A percentile compares a stretch with the other conserved stretches of the same genome.
Evolutionary conservation across 2,888 invertebrate species (phyloP).

Genomic region (Drosophila ezoana): DNA sequence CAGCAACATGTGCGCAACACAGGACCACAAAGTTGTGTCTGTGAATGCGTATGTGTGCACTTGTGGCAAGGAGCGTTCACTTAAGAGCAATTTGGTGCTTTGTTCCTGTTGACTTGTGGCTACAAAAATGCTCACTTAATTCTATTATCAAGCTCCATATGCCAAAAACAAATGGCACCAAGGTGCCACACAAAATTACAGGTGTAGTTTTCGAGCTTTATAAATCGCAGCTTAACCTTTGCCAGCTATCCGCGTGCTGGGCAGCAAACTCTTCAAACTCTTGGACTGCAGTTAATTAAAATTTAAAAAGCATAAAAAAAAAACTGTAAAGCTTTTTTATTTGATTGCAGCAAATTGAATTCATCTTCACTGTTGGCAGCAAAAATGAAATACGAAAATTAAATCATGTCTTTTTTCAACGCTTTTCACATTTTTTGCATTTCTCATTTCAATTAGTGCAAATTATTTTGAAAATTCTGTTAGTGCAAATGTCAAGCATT

Average conservation of each 20-base stretch:
- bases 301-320: slow-evolving; percentile 6
- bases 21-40: slow-evolving; percentile 27
- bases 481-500: slow-evolving; percentile 32
- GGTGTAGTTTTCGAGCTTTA: not conserved
- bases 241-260: not conserved
- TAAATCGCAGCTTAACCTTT: slow-evolving; percentile 5
- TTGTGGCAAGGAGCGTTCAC: slow-evolving; percentile 41
- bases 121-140: slow-evolving; percentile 24
- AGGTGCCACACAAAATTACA: slow-evolving; percentile 5
- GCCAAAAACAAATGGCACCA: slow-evolving; percentile 7
- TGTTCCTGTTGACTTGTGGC: slow-evolving; percentile 48
- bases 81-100: slow-evolving; percentile 49
- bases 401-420: slow-evolving; percentile 37
- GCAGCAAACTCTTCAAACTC: slow-evolving; percentile 4
- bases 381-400: slow-evolving; percentile 61
- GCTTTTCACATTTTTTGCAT: slow-evolving; percentile 26
- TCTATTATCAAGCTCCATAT: slow-evolving; percentile 33
- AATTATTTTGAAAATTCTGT: slow-evolving; percentile 46
- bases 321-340: slow-evolving; percentile 53
- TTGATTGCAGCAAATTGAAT: slow-evolving; percentile 63
- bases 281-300: slow-evolving; percentile 53
- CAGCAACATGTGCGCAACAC: not conserved
- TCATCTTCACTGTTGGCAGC: slow-evolving; percentile 37
- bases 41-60: not conserved
- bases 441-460: slow-evolving; percentile 73